Conservation (phyloP, 2,888 invertebrate species). For the Caenorhabditis japonica region DNA sequence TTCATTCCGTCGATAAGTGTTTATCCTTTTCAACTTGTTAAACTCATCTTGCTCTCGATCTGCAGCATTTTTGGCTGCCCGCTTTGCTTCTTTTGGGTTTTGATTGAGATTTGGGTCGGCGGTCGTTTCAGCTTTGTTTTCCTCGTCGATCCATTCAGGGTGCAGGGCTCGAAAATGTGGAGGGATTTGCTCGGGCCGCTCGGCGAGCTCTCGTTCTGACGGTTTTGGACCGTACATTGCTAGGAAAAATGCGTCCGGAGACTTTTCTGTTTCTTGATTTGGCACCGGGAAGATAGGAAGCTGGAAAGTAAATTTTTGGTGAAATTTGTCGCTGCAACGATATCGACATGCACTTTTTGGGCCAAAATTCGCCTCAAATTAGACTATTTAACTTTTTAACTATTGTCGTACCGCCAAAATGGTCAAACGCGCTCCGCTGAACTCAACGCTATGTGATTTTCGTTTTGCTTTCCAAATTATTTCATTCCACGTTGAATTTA, state of each 20-base stretch:
- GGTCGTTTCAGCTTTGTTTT: constrained; percentile 7
- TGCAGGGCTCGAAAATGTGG: constrained; percentile 21
- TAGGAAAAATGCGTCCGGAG: constrained; percentile 9
- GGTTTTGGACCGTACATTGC: constrained; percentile 43
- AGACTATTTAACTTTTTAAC: too few relatives aligned
- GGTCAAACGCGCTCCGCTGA: too few relatives aligned
- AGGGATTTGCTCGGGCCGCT: constrained; percentile 23
- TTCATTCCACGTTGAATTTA: too few relatives aligned
- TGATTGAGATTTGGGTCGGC: background rate
- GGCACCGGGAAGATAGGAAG: constrained; percentile 37
- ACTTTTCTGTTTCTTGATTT: constrained; percentile 1
- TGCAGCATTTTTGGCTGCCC: background rate
- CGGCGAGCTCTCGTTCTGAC: constrained; percentile 26
- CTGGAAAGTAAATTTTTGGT: constrained; percentile 17
- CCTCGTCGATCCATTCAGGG: constrained; percentile 33
- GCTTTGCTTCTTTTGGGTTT: background rate
- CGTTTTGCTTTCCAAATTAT: too few relatives aligned
- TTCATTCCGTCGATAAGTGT: constrained; percentile 20
- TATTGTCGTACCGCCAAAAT: too few relatives aligned
- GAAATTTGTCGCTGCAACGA: too few relatives aligned
- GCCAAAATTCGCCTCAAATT: too few relatives aligned
- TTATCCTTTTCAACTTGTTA: constrained; percentile 24
- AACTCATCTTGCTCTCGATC: constrained; percentile 30
- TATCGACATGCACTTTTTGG: too few relatives aligned
- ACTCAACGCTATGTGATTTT: too few relatives aligned